Evolutionary conservation across 2,888 invertebrate species (phyloP).

Genomic region (Cerceris ruficornis): DNA sequence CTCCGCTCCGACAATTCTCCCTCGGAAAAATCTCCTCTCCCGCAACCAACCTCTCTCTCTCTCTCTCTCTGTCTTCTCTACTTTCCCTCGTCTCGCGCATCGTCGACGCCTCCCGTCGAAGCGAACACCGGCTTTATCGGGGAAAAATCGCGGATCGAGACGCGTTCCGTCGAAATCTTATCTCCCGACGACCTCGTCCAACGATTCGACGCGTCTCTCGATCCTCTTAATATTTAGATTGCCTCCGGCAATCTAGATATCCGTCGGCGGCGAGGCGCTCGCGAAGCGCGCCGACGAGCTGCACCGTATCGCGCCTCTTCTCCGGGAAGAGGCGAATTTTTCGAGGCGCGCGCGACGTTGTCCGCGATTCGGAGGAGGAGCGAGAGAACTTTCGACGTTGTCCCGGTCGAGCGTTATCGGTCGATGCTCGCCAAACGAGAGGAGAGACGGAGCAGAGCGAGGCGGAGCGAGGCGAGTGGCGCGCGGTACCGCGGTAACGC

Average conservation of each 20-base stretch:
- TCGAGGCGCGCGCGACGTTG: too few species aligned
- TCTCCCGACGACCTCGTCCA: slow-evolving; percentile 7
- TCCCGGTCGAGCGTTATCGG: background rate
- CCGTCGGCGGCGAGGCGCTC: slow-evolving; percentile 12
- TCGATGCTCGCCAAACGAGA: background rate
- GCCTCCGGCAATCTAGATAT: slow-evolving; percentile 26
- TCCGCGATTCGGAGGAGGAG: background rate
- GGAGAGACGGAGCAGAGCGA: background rate
- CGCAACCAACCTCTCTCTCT: too few species aligned
- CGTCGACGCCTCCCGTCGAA: too few species aligned
- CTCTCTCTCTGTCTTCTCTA: too few species aligned
- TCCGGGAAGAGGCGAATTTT: background rate
- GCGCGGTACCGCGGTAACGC: too few species aligned
- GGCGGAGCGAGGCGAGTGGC: background rate
- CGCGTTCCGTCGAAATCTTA: background rate
- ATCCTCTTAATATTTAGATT: slow-evolving; percentile 29
- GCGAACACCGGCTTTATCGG: background rate
- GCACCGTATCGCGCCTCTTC: background rate
- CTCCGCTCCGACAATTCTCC: too few species aligned
- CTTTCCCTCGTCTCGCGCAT: too few species aligned
- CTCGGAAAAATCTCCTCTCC: too few species aligned
- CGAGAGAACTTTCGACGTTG: background rate
- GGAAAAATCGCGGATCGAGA: background rate
- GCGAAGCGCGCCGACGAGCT: background rate
- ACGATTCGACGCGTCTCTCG: slow-evolving; percentile 9